phyloP scores from a whole-genome alignment of 2,797 vertebrate genomes.

The Onychomys arenicola region DNA sequence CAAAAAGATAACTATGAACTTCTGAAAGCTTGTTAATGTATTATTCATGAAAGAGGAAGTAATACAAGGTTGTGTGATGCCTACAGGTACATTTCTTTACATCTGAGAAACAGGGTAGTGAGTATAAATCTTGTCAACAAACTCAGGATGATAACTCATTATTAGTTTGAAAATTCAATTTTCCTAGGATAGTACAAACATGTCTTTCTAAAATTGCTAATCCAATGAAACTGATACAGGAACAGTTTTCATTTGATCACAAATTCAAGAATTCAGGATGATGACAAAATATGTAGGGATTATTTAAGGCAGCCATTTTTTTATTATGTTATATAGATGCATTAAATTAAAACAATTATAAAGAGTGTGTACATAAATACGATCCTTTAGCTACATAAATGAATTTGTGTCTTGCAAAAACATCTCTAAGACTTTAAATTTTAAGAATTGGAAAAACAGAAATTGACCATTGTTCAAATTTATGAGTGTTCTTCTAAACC shows the following conservation, averaged over 20 bases:
- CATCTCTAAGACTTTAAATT: neutral
- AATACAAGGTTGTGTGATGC: conserved; percentile 37
- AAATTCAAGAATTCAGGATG: neutral
- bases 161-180: conserved; percentile 39
- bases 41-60: conserved; percentile 66
- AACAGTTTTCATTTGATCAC: conserved; percentile 29
- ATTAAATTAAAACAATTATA: conserved; percentile 30
- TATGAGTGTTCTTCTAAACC: neutral
- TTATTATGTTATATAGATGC: neutral
- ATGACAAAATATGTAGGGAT: conserved; percentile 22
- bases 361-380: neutral
- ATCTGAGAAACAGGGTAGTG: conserved; percentile 58
- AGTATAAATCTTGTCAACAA: conserved; percentile 58
- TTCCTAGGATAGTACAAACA: conserved; percentile 32
- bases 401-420: neutral
- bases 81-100: conserved; percentile 6
- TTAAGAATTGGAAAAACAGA: neutral
- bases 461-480: neutral
- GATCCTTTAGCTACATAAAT: neutral
- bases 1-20: conserved; percentile 67
- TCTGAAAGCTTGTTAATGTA: conserved; percentile 70
- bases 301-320: neutral
- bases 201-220: conserved; percentile 43
- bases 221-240: neutral
- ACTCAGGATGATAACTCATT: neutral